Conservation (phyloP, 2,888 invertebrate species). For the Agrochola macilenta region DNA sequence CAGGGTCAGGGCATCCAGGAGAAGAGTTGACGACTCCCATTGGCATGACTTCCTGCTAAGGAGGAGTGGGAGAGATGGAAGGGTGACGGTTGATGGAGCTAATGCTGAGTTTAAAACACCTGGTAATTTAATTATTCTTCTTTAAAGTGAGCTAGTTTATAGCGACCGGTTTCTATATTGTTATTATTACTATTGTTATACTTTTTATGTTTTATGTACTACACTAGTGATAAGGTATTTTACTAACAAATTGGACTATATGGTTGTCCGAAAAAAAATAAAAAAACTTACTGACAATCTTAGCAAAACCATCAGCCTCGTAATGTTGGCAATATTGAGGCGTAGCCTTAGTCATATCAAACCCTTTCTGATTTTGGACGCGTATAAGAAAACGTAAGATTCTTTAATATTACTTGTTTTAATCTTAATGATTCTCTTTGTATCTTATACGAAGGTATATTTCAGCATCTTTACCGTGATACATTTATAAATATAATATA, state of each 20-base stretch:
- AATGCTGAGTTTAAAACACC: constrained; percentile 97
- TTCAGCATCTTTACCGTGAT: neutral
- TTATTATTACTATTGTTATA: too few relatives aligned
- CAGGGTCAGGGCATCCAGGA: constrained; percentile 95
- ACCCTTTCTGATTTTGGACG: neutral
- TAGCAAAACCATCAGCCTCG: too few relatives aligned
- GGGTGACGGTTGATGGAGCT: constrained; percentile 96
- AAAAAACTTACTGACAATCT: neutral
- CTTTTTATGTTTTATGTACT: too few relatives aligned
- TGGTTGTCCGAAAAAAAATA: too few relatives aligned
- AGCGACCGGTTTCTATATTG: too few relatives aligned
- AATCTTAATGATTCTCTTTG: neutral
- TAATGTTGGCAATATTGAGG: neutral
- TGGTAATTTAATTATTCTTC: constrained; percentile 86
- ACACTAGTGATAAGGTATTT: too few relatives aligned
- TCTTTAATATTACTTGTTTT: neutral
- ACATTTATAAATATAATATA: too few relatives aligned
- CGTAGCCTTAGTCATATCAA: neutral
- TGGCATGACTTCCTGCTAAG: constrained; percentile 98
- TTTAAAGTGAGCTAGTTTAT: neutral
- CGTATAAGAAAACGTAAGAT: neutral
- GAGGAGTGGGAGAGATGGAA: constrained; percentile 95
- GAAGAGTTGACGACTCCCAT: constrained; percentile 96
- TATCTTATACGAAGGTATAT: too few relatives aligned
- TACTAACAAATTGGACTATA: too few relatives aligned